phyloP scores from a whole-genome alignment of 2,797 vertebrate genomes.

The Denticeps clupeoides region DNA sequence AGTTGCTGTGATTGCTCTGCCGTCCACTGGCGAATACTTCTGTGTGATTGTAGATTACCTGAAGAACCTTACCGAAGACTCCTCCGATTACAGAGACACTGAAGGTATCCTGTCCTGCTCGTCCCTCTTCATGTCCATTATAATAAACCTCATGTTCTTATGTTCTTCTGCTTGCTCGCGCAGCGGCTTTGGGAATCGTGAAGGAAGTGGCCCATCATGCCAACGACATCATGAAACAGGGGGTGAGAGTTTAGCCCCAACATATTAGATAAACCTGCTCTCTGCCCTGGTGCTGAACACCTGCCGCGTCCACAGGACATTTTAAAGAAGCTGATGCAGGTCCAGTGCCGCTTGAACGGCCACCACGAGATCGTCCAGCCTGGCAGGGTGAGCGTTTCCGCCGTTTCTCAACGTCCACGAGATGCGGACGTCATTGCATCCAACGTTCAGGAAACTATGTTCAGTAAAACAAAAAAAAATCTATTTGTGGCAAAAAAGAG shows the following conservation, averaged over 20 bases:
- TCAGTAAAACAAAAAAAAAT: too few relatives aligned
- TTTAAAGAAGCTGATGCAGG: slow-evolving; percentile 90
- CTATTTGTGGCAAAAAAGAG: too few relatives aligned
- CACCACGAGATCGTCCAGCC: slow-evolving; percentile 88
- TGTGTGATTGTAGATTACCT: slow-evolving; percentile 72
- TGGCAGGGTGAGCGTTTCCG: slow-evolving; percentile 84
- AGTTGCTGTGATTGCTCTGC: too few relatives aligned
- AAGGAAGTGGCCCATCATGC: slow-evolving; percentile 95
- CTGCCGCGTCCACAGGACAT: slow-evolving; percentile 81
- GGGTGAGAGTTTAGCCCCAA: slow-evolving; percentile 59
- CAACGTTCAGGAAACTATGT: too few relatives aligned
- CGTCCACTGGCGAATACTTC: background rate
- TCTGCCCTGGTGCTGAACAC: too few relatives aligned
- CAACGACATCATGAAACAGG: slow-evolving; percentile 94
- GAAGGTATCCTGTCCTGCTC: slow-evolving; percentile 71
- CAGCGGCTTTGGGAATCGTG: slow-evolving; percentile 82
- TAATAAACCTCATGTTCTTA: background rate
- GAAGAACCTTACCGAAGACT: slow-evolving; percentile 79
- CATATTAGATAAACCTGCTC: too few relatives aligned
- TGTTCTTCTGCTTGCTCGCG: slow-evolving; percentile 12
- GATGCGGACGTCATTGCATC: too few relatives aligned
- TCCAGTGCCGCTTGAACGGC: slow-evolving; percentile 82
- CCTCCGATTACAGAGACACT: slow-evolving; percentile 80
- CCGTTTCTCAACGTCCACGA: too few relatives aligned
- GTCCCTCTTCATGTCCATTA: too few relatives aligned